Evolutionary conservation across 2,797 vertebrate species (phyloP), one percentile per base, ranked within the genome.

Genomic region (Chelidonichthys spinosus): DNA sequence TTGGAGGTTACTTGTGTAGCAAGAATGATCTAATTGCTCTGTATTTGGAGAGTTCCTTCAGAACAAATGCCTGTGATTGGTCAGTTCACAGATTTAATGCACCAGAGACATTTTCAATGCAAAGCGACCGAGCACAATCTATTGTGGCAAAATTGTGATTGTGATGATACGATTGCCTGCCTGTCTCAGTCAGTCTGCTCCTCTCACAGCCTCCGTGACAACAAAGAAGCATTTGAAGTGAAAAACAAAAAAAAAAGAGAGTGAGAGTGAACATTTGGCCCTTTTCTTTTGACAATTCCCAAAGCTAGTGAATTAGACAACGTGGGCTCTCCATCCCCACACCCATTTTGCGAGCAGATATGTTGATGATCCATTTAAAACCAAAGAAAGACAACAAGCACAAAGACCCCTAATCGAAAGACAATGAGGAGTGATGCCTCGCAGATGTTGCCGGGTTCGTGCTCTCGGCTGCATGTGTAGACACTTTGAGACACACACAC

Each of bases 401-500:
- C 72, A 50, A 42, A 49, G 64, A 87, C 83, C 83, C 83, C 86
- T 85, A 83, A 85, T 39, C 78, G 63, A 82, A 82, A 79, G 73
- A 79, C 76, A 77, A 72, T 87, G 63, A 86, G 63, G 66, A 86
- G 72, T 46, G 75, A 85, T 70, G 81, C 52, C 79, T 79, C 70
- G 75, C 53, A 68, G 69, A 81, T 69, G 63, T 78, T 43, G 42
- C 42, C 42, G 42, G 42, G 5, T 75, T 79, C 44, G 47, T 67
- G 62, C 63, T 56, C 50, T 70, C 44, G 47, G 70, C 55, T 72
- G 70, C 64, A 35, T 42, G 35, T 54, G n/a, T 54, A 65, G 37
- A 63, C 69, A 62, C 74, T 59, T 46, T 53, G 11, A 72, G 49
- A 39, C 65, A 72, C 52, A 39, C 65, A 72, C 37, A 54, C 66